These are phyloP conservation scores for Dryas iulia DNA, from an alignment of 1,140 invertebrate genomes.

Conservation along the genomic window DNA sequence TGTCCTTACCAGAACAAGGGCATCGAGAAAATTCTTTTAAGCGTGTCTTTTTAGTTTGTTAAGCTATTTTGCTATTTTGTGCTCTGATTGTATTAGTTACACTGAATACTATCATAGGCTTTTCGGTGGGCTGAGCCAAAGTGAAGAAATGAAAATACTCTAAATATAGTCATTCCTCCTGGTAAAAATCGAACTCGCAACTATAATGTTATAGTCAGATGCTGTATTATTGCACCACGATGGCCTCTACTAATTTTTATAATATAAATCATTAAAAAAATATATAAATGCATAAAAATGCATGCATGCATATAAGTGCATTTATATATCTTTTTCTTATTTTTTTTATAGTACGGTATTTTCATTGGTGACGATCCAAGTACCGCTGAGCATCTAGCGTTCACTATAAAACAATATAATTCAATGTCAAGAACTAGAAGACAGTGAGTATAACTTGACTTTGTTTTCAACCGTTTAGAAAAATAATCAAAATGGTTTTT, in stretches of 20 bases:
- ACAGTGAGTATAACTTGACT: conserved; percentile 53
- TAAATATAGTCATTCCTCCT: background rate
- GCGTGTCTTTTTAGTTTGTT: no score
- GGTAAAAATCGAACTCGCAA: background rate
- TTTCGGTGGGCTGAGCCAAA: no score
- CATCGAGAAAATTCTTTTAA: no score
- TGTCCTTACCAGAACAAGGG: no score
- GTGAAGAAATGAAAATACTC: background rate
- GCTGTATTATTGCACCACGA: background rate
- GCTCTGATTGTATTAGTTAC: no score
- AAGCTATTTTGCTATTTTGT: no score
- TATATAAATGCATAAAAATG: no score
- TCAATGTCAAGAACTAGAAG: conserved; percentile 50
- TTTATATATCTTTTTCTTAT: background rate
- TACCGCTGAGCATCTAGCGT: conserved; percentile 59
- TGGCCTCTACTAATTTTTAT: background rate
- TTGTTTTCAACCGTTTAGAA: background rate
- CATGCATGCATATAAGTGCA: no score
- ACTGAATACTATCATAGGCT: no score
- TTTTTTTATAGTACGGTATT: conserved; percentile 50
- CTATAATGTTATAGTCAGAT: background rate
- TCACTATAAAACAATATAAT: conserved; percentile 65
- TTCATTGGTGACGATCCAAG: conserved; percentile 62
- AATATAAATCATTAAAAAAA: no score
- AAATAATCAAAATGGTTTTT: no score